Evolutionary conservation across 2,113 vertebrate genomes (phyloP), one percentile per base, ranked within the genome.

Genomic region (Ciconia stormi): DNA sequence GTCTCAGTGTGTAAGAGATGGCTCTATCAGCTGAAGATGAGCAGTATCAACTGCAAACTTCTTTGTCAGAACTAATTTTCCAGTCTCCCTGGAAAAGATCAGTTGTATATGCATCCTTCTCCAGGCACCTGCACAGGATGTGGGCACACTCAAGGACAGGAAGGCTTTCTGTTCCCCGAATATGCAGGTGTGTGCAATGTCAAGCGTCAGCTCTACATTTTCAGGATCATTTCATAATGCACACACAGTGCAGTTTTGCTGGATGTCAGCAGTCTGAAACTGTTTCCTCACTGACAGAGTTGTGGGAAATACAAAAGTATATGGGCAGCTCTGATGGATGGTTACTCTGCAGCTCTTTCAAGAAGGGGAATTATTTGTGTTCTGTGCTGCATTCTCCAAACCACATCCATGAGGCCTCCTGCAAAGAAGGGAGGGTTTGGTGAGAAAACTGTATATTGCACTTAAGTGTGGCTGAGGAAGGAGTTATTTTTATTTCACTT

Each of bases 81-180:
- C 91, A 95, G 74, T 66, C 76, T 97, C 81, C 53, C 81, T 86
- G 74, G 53, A 87, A 73, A 82, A 95, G 62, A 73, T 73, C 6
- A 4, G 87, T 93, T 91, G 44, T 88, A 30, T 32, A 70, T 5
- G 36, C 71, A 80, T 96, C 82, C 87, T 58, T 83, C 87, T 93
- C 74, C 95, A 95, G 87, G 82, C 96, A 97, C 89, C 96, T 97
- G 97, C 91, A 93, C 91, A 97, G 97, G 96, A 97, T 97, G 94
- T 97, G 96, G 95, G 96, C 89, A 97, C 81, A 90, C 84, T 96
- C 89, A 95, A 91, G 94, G 96, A 94, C 94, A 97, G 94, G 95
- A 97, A 97, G 74, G 87, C 87, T 97, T 91, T 95, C 91, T 95
- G 81, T 95, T 97, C 91, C 89, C 84, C 34, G 1, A 88, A 91